Conservation (phyloP, 2,888 invertebrate genomes). For the Dolichopus griseipennis region DNA sequence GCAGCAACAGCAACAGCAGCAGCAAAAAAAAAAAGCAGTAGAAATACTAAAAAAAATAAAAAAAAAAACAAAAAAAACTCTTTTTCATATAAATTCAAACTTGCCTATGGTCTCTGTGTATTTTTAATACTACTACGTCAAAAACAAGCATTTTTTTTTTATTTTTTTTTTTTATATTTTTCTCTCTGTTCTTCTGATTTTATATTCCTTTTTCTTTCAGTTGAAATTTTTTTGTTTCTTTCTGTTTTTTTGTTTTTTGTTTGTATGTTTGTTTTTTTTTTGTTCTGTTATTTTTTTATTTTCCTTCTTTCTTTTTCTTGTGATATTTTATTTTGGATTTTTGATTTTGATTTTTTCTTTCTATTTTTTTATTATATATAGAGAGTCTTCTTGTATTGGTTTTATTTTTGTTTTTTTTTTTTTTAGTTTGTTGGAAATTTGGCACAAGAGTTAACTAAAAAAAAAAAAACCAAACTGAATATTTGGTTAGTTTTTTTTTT, state of each 20-base stretch:
- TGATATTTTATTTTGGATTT: no score
- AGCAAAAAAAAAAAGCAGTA: background rate
- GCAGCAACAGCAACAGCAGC: background rate
- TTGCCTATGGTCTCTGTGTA: slow-evolving; percentile 4
- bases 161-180: background rate
- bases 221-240: no score
- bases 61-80: background rate
- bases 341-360: no score
- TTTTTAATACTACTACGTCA: slow-evolving; percentile 4
- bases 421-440: background rate
- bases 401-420: background rate
- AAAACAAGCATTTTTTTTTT: background rate
- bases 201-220: no score
- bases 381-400: no score
- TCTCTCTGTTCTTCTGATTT: background rate
- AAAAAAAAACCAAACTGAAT: no score
- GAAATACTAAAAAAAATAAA: background rate
- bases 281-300: no score
- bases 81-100: slow-evolving; percentile 2
- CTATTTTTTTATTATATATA: no score
- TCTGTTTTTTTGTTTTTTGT: no score
- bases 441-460: background rate
- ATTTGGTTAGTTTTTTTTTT: no score
- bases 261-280: no score
- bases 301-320: no score